A percentile compares a stretch with the other conserved stretches of the same genome.
Conservation (phyloP, 92 coral and sea anemone species). For the Plumapathes pennacea region DNA sequence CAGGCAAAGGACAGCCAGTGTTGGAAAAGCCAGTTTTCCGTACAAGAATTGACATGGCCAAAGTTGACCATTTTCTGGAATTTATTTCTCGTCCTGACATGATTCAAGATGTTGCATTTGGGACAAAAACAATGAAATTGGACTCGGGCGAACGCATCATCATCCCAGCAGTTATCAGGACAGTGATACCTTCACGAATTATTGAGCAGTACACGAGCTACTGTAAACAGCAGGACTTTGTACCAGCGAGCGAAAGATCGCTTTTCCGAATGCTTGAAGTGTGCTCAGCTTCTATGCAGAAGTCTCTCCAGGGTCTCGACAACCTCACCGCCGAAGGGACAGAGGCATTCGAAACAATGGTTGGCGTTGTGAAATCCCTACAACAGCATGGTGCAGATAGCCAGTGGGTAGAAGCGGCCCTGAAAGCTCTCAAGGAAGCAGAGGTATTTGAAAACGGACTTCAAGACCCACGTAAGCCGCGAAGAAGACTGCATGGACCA, state of each 20-base stretch:
- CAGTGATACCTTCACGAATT: slow-evolving; percentile 36
- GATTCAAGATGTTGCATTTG: slow-evolving; percentile 48
- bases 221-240: too few relatives aligned
- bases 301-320: slow-evolving; percentile 51
- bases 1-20: slow-evolving; percentile 18
- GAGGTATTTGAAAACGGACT: too few relatives aligned
- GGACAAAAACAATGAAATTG: slow-evolving; percentile 36
- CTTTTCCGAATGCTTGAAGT: slow-evolving; percentile 36
- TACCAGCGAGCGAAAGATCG: slow-evolving; percentile 37
- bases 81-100: slow-evolving; percentile 47
- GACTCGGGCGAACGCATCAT: slow-evolving; percentile 26
- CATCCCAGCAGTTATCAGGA: slow-evolving; percentile 52
- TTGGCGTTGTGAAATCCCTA: too few relatives aligned
- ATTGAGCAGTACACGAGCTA: slow-evolving; percentile 23
- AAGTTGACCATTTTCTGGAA: slow-evolving; percentile 27
- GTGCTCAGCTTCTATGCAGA: slow-evolving; percentile 47
- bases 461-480: too few relatives aligned
- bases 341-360: slow-evolving; percentile 53
- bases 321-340: slow-evolving; percentile 33
- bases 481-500: too few relatives aligned
- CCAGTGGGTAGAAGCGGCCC: too few relatives aligned
- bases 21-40: slow-evolving; percentile 12
- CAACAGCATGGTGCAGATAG: too few relatives aligned
- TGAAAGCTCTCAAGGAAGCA: too few relatives aligned
- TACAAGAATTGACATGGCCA: slow-evolving; percentile 30